Conservation (phyloP, 2,113 vertebrate genomes). For the Arizona elegans region DNA sequence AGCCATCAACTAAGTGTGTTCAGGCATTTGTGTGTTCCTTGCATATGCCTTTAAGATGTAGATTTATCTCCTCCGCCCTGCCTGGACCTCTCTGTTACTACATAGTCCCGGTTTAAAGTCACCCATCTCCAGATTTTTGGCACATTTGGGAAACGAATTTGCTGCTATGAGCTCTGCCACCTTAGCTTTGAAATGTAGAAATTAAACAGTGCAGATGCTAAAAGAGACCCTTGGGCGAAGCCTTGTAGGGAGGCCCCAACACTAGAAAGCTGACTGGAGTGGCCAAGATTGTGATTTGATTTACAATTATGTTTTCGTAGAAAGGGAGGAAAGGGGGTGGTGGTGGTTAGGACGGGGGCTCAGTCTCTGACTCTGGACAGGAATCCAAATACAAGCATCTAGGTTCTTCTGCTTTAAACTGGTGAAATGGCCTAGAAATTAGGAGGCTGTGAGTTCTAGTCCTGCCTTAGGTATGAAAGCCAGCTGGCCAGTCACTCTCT, state of each 20-base stretch:
- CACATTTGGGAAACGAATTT: background rate
- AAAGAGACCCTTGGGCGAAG: background rate
- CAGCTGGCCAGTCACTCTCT: background rate
- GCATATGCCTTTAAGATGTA: background rate
- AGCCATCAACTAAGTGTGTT: background rate
- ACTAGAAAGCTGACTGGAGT: background rate
- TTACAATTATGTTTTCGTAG: background rate
- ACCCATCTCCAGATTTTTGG: background rate
- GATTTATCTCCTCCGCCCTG: background rate
- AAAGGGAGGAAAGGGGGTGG: background rate
- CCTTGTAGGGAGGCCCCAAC: background rate
- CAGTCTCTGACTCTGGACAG: background rate
- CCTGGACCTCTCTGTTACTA: background rate
- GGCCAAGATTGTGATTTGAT: background rate
- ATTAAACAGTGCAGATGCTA: background rate
- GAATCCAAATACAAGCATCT: background rate
- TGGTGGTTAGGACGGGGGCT: rapidly evolving
- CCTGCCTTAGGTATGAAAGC: background rate
- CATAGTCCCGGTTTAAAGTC: background rate
- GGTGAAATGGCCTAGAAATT: background rate
- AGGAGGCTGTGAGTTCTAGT: background rate
- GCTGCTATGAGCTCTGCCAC: background rate
- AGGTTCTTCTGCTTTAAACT: background rate
- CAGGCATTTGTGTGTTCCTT: background rate
- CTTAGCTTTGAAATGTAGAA: background rate